phyloP scores from a whole-genome alignment of 2,888 invertebrate genomes.

The Cataglyphis cursor region DNA sequence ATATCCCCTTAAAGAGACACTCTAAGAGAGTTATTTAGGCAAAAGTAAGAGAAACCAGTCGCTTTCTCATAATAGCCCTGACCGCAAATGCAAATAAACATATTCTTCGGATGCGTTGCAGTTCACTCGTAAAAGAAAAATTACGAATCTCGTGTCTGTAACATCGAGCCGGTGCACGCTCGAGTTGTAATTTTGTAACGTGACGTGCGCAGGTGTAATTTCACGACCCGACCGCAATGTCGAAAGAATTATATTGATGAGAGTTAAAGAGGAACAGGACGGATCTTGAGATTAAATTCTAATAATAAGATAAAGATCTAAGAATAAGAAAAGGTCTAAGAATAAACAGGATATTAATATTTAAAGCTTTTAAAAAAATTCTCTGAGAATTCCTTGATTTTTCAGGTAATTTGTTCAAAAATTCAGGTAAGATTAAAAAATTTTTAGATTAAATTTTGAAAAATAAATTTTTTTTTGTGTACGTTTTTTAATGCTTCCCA shows the following conservation, averaged over 20 bases:
- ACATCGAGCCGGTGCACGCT: neutral
- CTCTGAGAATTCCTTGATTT: no score
- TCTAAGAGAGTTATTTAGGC: slow-evolving; percentile 42
- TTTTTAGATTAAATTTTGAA: no score
- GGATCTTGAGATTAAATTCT: no score
- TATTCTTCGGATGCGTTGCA: neutral
- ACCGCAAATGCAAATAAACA: slow-evolving; percentile 63
- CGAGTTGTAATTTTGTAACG: slow-evolving; percentile 2
- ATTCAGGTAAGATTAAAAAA: no score
- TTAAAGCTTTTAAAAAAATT: no score
- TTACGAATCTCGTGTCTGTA: slow-evolving; percentile 14
- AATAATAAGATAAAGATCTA: no score
- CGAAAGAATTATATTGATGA: neutral
- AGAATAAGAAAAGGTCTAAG: no score
- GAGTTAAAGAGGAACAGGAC: neutral
- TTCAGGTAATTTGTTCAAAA: no score
- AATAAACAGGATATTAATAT: no score
- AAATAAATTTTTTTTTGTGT: no score
- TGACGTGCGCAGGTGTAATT: slow-evolving; percentile 11
- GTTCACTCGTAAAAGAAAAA: neutral
- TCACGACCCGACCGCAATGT: neutral
- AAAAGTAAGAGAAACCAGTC: slow-evolving; percentile 65
- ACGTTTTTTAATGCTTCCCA: no score
- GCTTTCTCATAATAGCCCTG: slow-evolving; percentile 62
- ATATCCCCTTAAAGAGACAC: neutral